Percentiles rank a stretch among this genome's conserved stretches.
These are phyloP conservation scores for Ichneumoninae sp. DNA, from an alignment of 2,888 invertebrate species.

Conservation along the genomic window DNA sequence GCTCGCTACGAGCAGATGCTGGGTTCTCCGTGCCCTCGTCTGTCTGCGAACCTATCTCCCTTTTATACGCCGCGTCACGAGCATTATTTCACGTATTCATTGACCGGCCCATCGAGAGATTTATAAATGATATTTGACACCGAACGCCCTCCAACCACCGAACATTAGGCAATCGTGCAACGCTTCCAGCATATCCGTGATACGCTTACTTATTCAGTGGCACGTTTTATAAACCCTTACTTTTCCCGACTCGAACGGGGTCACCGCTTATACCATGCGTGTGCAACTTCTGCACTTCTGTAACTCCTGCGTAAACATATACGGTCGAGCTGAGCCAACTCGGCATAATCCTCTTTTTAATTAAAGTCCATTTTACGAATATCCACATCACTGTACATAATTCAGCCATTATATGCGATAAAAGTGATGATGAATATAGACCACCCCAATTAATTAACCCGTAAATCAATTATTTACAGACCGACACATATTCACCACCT, in stretches of 20 bases:
- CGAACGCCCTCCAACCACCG: conserved; percentile 42
- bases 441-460: too few species aligned
- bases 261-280: background rate
- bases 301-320: background rate
- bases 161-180: conserved; percentile 28
- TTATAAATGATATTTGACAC: conserved; percentile 66
- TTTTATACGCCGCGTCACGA: conserved; percentile 45
- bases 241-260: too few species aligned
- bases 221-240: conserved; percentile 47
- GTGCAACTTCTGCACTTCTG: background rate
- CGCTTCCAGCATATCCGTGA: conserved; percentile 18
- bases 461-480: too few species aligned
- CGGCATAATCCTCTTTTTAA: background rate
- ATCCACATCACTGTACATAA: too few species aligned
- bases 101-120: conserved; percentile 60
- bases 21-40: conserved; percentile 12
- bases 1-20: conserved; percentile 76
- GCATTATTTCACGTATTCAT: conserved; percentile 64
- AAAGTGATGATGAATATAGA: too few species aligned
- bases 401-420: too few species aligned
- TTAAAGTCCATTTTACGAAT: background rate
- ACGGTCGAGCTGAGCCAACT: background rate
- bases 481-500: too few species aligned
- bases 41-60: conserved; percentile 29
- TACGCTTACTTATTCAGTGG: conserved; percentile 43